phyloP scores from a whole-genome alignment of 2,113 vertebrate genomes.

The Amphilophus citrinellus region DNA sequence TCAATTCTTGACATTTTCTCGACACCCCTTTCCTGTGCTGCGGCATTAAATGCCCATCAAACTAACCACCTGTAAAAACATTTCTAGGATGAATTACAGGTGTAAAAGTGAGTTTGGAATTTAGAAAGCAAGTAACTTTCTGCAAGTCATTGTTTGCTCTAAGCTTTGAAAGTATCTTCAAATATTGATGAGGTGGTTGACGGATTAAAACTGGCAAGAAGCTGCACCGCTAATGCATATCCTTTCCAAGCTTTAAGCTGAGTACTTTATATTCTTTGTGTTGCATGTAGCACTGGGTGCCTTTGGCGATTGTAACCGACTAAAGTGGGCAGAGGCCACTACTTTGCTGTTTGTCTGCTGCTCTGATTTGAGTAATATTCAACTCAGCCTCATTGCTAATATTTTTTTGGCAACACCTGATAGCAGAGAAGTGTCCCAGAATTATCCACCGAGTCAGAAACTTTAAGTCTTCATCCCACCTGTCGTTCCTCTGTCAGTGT shows the following conservation, averaged over 20 bases:
- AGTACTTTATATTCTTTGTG: slow-evolving; percentile 38
- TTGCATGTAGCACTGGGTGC: not conserved
- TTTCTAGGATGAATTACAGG: not conserved
- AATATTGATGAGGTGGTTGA: slow-evolving; percentile 5
- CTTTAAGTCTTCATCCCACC: slow-evolving; percentile 10
- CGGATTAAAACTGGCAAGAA: not conserved
- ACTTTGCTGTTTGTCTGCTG: slow-evolving; percentile 35
- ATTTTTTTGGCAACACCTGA: slow-evolving; percentile 5
- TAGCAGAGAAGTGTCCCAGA: slow-evolving; percentile 9
- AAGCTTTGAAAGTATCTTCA: slow-evolving; percentile 7
- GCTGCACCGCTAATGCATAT: not conserved
- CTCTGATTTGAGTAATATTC: slow-evolving; percentile 34
- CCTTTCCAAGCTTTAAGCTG: slow-evolving; percentile 30
- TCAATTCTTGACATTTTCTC: slow-evolving; percentile 12
- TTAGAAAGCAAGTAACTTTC: not conserved
- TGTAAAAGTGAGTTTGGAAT: not conserved
- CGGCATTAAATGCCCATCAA: slow-evolving; percentile 22
- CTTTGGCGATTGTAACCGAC: slow-evolving; percentile 42
- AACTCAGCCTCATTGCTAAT: not conserved
- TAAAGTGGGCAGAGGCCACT: slow-evolving; percentile 20
- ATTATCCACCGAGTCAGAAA: not conserved
- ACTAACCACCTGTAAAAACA: slow-evolving; percentile 10
- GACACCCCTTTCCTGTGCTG: not conserved
- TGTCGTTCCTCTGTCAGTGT: slow-evolving; percentile 7
- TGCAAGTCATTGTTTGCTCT: not conserved